Percentiles rank a stretch among this genome's conserved stretches.
Evolutionary conservation across 2,113 vertebrate genomes (phyloP).

Genomic region (Peromyscus californicus): DNA sequence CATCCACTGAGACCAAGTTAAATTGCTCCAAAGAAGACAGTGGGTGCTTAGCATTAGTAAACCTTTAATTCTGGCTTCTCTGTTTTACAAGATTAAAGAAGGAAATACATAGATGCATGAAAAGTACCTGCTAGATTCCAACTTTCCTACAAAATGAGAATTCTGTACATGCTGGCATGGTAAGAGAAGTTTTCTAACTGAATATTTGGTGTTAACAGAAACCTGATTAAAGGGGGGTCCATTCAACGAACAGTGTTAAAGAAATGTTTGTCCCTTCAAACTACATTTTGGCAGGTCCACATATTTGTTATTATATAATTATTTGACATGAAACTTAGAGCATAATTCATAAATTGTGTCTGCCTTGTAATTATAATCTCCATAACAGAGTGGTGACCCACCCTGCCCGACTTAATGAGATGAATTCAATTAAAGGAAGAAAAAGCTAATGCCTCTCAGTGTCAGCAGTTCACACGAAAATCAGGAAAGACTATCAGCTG

Average conservation of each 20-base stretch:
- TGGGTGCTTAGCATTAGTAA: not conserved
- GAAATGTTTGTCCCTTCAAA: slow-evolving; percentile 27
- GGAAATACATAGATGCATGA: not conserved
- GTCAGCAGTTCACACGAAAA: not conserved
- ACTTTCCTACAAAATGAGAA: not conserved
- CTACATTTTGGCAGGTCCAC: not conserved
- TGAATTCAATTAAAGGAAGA: slow-evolving; percentile 65
- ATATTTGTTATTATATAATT: slow-evolving; percentile 2
- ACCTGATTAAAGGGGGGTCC: not conserved
- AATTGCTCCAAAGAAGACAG: not conserved
- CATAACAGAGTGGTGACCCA: not conserved
- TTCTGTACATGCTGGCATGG: not conserved
- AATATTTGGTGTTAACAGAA: not conserved
- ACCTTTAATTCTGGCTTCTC: not conserved
- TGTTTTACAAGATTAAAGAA: slow-evolving; percentile 19
- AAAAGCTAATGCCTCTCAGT: slow-evolving; percentile 44
- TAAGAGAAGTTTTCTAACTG: slow-evolving; percentile 15
- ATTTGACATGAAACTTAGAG: slow-evolving; percentile 37
- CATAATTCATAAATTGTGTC: slow-evolving; percentile 15
- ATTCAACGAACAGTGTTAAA: not conserved
- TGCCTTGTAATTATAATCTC: slow-evolving; percentile 10
- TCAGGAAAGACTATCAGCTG: not conserved
- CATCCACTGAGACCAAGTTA: not conserved
- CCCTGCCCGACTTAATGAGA: slow-evolving; percentile 58
- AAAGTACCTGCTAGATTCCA: not conserved